Evolutionary conservation across 2,888 invertebrate genomes (phyloP).

Genomic region (Dorcus parallelipipedus): DNA sequence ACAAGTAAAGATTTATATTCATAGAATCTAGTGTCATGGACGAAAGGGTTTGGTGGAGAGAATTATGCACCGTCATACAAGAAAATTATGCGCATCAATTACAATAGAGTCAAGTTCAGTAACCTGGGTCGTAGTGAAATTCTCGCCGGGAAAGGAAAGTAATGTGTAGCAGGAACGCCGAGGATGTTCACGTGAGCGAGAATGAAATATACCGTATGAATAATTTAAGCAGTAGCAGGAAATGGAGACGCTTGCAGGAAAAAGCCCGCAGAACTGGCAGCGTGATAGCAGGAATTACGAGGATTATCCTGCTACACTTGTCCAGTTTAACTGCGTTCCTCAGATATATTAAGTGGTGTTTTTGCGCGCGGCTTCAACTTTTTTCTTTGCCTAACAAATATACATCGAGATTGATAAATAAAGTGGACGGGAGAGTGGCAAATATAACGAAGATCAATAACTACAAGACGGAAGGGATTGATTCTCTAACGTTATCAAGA

Average conservation of each 20-base stretch:
- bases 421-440: not conserved
- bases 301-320: constrained; percentile 32
- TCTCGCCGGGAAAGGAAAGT: constrained; percentile 15
- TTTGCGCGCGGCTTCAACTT: constrained; percentile 1
- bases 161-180: constrained; percentile 15
- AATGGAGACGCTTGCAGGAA: constrained; percentile 29
- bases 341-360: constrained; percentile 6
- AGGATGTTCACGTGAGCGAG: constrained; percentile 35
- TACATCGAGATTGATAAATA: constrained; percentile 1
- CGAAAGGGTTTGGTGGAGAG: too few species aligned
- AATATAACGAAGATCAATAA: not conserved
- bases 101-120: constrained; percentile 13
- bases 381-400: not conserved
- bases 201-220: constrained; percentile 42
- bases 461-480: not conserved
- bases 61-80: constrained; percentile 11
- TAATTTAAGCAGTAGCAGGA: constrained; percentile 37
- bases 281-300: constrained; percentile 33
- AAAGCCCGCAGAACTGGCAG: constrained; percentile 25
- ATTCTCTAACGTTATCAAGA: constrained; percentile 5
- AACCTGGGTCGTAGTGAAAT: constrained; percentile 12
- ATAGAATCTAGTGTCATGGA: too few species aligned
- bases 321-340: constrained; percentile 2
- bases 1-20: too few species aligned
- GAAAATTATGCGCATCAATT: constrained; percentile 17